Base-by-base conservation (phyloP, 1,140 invertebrate species). In the Philotrypesis tridentata region DNA sequence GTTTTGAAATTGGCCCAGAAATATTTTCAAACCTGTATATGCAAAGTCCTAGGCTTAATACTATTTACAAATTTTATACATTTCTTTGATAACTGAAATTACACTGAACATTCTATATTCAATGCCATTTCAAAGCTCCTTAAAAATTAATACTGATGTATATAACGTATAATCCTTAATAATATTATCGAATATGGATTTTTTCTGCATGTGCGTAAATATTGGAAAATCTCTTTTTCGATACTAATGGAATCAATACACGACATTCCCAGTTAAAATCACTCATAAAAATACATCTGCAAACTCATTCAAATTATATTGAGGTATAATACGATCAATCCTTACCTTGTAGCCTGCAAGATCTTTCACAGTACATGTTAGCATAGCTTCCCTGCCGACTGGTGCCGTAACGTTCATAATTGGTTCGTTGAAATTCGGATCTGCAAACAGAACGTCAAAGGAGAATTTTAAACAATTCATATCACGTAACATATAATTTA, bases 341-440 rank as follows among this genome's bases (percentile, higher is more conserved):
- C 48, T 92, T 93, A 97, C 96, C 95, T 97, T 97, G 90, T 96
- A 97, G 4, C 93, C 93, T 33, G 94, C 96, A 71, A 97, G 92
- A 89, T 97, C 96, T 88, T 97, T 94, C 8, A 97, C 96, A 31
- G 95, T 93, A 86, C 97, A 98, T 27, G 95, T 94, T 31, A 98
- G 93, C 65, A 95, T 94, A 1, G 96, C 97, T 89, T 97, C 96
- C 85, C 97, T 92, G 73, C 96, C 96, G 63, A 97, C 94, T 11
- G 96, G 94, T 29, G 95, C 95, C 61, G 96, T 97, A 83, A 96
- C 95, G 91, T 97, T 97, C 82, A 93, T 92, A 87, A 97, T 97
- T 84, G 96, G 95, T 85, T 94, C 95, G 84, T 94, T 95, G 90
- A 97, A 98, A 86, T 95, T 95, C 8, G 96, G 96, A 90, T 95